These are phyloP conservation scores for Tachuris rubrigastra DNA, from an alignment of 2,113 vertebrate genomes.

Conservation along the genomic window DNA sequence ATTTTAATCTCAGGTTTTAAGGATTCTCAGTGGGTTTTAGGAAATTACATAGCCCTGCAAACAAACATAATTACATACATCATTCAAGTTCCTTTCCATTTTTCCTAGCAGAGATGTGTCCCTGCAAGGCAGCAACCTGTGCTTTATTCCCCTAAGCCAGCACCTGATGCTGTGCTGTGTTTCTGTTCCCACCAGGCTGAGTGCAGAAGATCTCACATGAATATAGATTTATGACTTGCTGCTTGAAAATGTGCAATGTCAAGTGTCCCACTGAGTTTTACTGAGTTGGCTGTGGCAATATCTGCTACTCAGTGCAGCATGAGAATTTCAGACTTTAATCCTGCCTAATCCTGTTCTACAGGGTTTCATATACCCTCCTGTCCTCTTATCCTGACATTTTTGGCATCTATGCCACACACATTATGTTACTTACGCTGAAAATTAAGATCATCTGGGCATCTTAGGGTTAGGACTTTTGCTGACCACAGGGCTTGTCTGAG, in stretches of 20 bases:
- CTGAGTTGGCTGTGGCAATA: slow-evolving; percentile 17
- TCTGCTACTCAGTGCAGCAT: not conserved
- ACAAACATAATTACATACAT: slow-evolving; percentile 42
- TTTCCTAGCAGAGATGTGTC: not conserved
- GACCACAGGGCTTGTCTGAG: not conserved
- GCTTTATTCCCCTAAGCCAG: not conserved
- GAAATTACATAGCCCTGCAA: slow-evolving; percentile 14
- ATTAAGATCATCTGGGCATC: not conserved
- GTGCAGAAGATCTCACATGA: not conserved
- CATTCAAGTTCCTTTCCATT: slow-evolving; percentile 24
- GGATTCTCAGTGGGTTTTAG: slow-evolving; percentile 16
- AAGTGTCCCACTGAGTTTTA: slow-evolving; percentile 41
- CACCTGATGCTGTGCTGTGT: not conserved
- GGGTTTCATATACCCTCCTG: not conserved
- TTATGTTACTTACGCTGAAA: not conserved
- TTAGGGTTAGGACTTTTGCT: not conserved
- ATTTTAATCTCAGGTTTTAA: slow-evolving; percentile 41
- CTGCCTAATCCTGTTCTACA: slow-evolving; percentile 20
- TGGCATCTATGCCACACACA: not conserved
- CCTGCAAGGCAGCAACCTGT: slow-evolving; percentile 22
- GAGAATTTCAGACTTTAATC: slow-evolving; percentile 51
- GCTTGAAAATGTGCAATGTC: slow-evolving; percentile 43
- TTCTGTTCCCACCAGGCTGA: not conserved
- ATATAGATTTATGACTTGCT: slow-evolving; percentile 41
- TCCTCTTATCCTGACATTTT: not conserved